These are phyloP conservation scores for Puffinus mauretanicus DNA, from an alignment of 2,113 vertebrate genomes.

Conservation along the genomic window DNA sequence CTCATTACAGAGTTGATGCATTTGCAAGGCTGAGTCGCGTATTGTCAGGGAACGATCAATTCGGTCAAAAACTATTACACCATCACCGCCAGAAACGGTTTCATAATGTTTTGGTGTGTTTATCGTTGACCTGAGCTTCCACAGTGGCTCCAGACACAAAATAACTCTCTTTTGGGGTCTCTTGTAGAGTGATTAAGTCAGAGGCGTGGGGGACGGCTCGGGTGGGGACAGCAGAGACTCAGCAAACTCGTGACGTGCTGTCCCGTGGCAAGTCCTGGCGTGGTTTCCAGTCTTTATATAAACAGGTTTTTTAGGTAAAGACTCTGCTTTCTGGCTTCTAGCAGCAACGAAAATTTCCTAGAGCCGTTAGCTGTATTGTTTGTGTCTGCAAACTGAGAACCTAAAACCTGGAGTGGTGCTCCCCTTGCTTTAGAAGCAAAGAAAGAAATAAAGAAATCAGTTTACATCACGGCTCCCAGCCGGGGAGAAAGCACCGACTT, in stretches of 20 bases:
- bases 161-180: not conserved
- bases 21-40: conserved; percentile 81
- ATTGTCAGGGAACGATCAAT: conserved; percentile 85
- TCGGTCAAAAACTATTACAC: conserved; percentile 85
- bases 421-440: not conserved
- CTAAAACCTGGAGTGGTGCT: not conserved
- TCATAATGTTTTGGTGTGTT: conserved; percentile 64
- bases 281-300: not conserved
- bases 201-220: not conserved
- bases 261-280: not conserved
- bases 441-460: not conserved
- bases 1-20: conserved; percentile 92
- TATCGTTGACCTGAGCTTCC: conserved; percentile 33
- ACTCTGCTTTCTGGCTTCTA: not conserved
- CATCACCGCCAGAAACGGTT: conserved; percentile 67
- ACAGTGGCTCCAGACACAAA: not conserved
- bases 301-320: not conserved
- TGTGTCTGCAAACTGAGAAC: not conserved
- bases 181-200: too few relatives aligned
- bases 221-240: not conserved
- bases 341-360: too few relatives aligned
- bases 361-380: not conserved
- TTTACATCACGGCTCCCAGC: not conserved
- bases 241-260: rapidly evolving
- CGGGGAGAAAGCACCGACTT: not conserved